Percentiles rank a stretch among this genome's conserved stretches.
These are phyloP conservation scores for Styela plicata DNA, from an alignment of 23 tunicate genomes.

Conservation along the genomic window DNA sequence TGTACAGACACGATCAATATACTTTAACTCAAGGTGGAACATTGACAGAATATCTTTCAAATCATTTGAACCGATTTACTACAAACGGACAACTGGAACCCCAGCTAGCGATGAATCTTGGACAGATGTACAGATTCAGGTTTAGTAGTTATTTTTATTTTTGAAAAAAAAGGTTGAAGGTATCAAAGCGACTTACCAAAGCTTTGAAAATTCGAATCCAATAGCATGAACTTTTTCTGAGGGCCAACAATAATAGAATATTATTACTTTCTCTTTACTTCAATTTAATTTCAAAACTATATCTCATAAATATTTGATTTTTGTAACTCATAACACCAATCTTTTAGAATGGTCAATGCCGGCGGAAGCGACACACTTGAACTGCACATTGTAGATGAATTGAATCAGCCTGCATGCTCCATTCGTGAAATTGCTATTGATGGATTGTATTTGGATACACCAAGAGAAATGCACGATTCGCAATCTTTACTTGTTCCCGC, in stretches of 20 bases:
- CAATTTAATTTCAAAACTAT: too few species aligned
- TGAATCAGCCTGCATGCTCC: slow-evolving; percentile 20
- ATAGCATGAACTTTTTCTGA: too few species aligned
- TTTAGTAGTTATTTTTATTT: too few species aligned
- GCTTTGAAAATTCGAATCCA: too few species aligned
- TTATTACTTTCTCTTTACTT: too few species aligned
- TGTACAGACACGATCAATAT: neutral
- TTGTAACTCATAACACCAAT: too few species aligned
- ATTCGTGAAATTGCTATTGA: slow-evolving; percentile 68
- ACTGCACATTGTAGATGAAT: slow-evolving; percentile 28
- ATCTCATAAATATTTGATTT: too few species aligned
- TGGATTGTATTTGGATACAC: slow-evolving; percentile 57
- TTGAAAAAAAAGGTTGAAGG: too few species aligned
- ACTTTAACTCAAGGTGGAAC: slow-evolving; percentile 17
- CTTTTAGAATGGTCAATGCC: slow-evolving; percentile 74
- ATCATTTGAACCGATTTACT: slow-evolving; percentile 45
- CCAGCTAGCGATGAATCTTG: slow-evolving; percentile 25
- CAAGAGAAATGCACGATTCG: slow-evolving; percentile 22
- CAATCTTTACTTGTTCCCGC: slow-evolving; percentile 51
- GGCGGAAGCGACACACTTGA: slow-evolving; percentile 63
- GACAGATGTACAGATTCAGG: slow-evolving; percentile 83
- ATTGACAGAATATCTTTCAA: slow-evolving; percentile 30
- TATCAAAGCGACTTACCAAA: too few species aligned
- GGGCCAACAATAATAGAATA: too few species aligned
- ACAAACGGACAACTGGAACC: slow-evolving; percentile 81